phyloP scores from a whole-genome alignment of 2,888 invertebrate species.

The Cosmorhoe ocellata region DNA sequence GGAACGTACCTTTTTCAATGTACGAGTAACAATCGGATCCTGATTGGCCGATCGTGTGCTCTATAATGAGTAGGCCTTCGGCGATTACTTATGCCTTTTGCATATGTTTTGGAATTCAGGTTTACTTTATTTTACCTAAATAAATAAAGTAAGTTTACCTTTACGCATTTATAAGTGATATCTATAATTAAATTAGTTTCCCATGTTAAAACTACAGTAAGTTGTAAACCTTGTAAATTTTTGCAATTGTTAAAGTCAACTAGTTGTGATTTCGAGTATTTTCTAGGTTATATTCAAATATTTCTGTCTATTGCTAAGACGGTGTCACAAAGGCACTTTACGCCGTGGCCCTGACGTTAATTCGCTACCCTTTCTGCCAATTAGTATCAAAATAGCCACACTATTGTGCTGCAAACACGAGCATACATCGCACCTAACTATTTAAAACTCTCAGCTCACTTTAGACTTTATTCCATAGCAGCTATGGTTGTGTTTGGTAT shows the following conservation, averaged over 20 bases:
- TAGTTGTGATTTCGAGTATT: conserved; percentile 19
- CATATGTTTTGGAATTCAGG: conserved; percentile 37
- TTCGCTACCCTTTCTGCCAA: conserved; percentile 83
- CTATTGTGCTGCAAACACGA: conserved; percentile 73
- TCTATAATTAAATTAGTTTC: too few relatives aligned
- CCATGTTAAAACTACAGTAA: too few relatives aligned
- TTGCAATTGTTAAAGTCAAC: not conserved
- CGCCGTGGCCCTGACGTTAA: conserved; percentile 75
- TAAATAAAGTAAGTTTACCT: not conserved
- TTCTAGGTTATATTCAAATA: conserved; percentile 20
- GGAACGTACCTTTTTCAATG: conserved; percentile 66
- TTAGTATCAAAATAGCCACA: conserved; percentile 81
- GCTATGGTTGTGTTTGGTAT: conserved; percentile 44
- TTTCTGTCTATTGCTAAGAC: conserved; percentile 37
- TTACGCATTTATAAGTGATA: not conserved
- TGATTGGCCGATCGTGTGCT: conserved; percentile 68
- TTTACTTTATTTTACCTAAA: not conserved
- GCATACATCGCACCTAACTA: conserved; percentile 69
- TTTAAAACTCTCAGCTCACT: conserved; percentile 36
- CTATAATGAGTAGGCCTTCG: conserved; percentile 58
- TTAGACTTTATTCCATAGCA: conserved; percentile 38
- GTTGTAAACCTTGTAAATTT: too few relatives aligned
- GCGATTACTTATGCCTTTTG: conserved; percentile 56
- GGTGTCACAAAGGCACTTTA: conserved; percentile 66
- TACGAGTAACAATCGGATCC: conserved; percentile 59